Evolutionary conservation across 2,888 invertebrate genomes (phyloP).

Genomic region (Empis stercorea): DNA sequence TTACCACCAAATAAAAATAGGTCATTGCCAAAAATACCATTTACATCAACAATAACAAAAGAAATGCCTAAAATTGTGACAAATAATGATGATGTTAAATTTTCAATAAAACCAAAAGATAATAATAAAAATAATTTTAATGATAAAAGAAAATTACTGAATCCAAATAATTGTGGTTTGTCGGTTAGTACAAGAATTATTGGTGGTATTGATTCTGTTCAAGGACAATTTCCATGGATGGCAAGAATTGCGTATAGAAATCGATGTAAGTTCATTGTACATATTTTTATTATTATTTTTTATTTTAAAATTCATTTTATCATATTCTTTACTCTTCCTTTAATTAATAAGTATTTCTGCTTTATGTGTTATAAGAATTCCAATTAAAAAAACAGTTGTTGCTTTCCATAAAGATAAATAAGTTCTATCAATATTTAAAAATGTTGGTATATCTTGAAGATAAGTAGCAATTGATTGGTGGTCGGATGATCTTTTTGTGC

Average conservation of each 20-base stretch:
- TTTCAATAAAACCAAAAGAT: background rate
- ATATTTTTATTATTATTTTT: no score
- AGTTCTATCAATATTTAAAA: conserved; percentile 11
- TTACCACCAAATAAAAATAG: no score
- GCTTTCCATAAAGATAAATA: conserved; percentile 18
- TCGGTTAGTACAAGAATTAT: conserved; percentile 32
- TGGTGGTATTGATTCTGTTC: conserved; percentile 37
- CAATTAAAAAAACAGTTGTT: conserved; percentile 19
- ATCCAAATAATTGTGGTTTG: conserved; percentile 25
- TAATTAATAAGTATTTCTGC: conserved; percentile 19
- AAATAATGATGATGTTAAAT: background rate
- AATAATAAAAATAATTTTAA: no score
- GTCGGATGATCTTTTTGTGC: no score
- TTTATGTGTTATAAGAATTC: conserved; percentile 21
- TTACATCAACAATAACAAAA: background rate
- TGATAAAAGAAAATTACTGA: conserved; percentile 11
- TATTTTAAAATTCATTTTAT: background rate
- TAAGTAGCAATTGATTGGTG: no score
- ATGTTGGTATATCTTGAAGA: conserved; percentile 5
- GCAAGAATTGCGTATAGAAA: conserved; percentile 36
- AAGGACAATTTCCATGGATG: conserved; percentile 49
- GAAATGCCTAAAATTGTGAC: background rate
- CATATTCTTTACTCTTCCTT: conserved; percentile 6
- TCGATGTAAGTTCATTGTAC: conserved; percentile 33
- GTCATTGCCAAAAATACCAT: background rate